Conservation (phyloP, 2,113 vertebrate species). For the Phalacrocorax aristotelis region DNA sequence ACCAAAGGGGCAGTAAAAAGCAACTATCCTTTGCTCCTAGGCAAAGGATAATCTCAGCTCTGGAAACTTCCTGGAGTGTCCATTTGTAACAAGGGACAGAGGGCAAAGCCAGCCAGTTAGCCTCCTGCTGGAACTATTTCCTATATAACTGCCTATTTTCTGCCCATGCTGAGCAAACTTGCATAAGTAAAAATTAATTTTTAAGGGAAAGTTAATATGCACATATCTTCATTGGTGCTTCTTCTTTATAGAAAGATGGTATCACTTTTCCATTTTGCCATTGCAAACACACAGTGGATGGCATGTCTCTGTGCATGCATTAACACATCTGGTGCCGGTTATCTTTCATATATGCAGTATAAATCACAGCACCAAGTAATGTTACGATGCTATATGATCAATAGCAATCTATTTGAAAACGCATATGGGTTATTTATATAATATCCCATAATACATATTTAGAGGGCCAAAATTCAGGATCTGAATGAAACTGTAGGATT, state of each 20-base stretch:
- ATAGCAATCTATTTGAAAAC: background rate
- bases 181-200: background rate
- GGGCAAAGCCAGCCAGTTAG: background rate
- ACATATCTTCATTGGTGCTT: background rate
- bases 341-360: background rate
- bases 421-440: background rate
- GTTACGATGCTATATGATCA: background rate
- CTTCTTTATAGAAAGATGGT: background rate
- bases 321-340: background rate
- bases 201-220: background rate
- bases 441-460: background rate
- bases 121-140: background rate
- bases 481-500: background rate
- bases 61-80: background rate
- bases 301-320: background rate
- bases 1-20: background rate
- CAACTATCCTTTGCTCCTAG: background rate
- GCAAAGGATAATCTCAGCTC: background rate
- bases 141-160: background rate
- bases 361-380: background rate
- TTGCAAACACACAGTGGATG: background rate
- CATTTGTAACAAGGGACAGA: background rate
- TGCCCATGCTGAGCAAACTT: background rate
- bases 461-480: background rate
- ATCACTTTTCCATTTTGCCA: background rate